Evolutionary conservation across 2,797 vertebrate genomes (phyloP), one percentile per base, ranked within the genome.

Genomic region (Setipinna tenuifilis): DNA sequence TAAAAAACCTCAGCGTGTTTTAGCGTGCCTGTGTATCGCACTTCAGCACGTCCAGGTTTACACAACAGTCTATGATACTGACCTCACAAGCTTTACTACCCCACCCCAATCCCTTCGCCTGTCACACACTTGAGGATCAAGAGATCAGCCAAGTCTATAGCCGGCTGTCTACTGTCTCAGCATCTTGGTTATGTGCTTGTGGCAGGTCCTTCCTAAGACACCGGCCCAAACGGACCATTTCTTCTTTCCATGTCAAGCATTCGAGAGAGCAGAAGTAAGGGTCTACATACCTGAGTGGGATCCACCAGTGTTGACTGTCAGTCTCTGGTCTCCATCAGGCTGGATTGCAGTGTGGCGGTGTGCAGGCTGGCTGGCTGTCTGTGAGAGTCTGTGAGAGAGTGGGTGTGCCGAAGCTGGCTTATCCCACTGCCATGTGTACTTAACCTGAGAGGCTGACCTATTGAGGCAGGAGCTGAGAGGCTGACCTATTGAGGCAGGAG

Each of bases 121-220:
- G 90, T 85, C 89, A 83, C 83, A n/a, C 23, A 23, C n/a, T 25
- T 54, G 87, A 59, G 90, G 91, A 94, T 95, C 93, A 94, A 87
- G 89, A 93, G 92, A 92, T 95, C 90, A 92, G 86, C 90, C 85
- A 35, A 44, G 5, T 35, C 68, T 35, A 31, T 44, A 71, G 46
- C 89, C 85, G 88, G 86, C 83, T 89, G 68, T 41, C 28, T 31
- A 16, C 2, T 0, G 14, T 4, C 68, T 68, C 28, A 2, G 3
- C 68, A 68, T 31, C 65, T 31, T 35, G 17, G 28, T 28, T 19
- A 75, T 31, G 35, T 75, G 68, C 28, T 35, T 17, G 14, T 75
- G 28, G 68, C 12, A 19, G 68, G 31, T 75, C 28, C 58, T n/a
- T 21, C 19, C 58, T n/a, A 6, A 61, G 5, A 3, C 9, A 31